Conservation (phyloP, 64 coral and sea anemone species). For the Cladopsammia gracilis region DNA sequence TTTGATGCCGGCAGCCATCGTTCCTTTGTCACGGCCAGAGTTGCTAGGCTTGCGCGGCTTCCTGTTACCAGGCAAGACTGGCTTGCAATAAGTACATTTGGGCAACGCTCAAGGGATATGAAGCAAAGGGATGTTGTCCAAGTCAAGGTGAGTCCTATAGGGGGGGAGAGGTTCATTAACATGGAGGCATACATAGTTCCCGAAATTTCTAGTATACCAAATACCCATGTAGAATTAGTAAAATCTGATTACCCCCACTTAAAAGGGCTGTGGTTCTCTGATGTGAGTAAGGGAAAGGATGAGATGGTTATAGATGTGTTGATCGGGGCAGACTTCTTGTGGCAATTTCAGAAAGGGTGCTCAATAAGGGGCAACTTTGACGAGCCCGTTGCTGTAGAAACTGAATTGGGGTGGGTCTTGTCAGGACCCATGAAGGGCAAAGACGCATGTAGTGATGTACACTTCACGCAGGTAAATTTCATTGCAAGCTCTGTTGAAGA, state of each 20-base stretch:
- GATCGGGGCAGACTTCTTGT: slow-evolving; percentile 45
- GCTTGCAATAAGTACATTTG: slow-evolving; percentile 48
- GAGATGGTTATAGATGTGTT: slow-evolving; percentile 27
- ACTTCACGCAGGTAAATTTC: no score
- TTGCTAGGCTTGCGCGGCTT: background rate
- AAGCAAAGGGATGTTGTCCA: background rate
- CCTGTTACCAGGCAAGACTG: background rate
- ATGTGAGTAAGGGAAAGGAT: background rate
- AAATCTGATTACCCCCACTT: slow-evolving; percentile 31
- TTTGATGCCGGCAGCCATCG: slow-evolving; percentile 55
- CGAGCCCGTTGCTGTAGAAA: slow-evolving; percentile 47
- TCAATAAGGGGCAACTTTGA: slow-evolving; percentile 7
- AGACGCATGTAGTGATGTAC: no score
- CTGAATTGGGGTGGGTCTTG: slow-evolving; percentile 51
- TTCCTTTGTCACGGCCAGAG: slow-evolving; percentile 30
- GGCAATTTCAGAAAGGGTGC: slow-evolving; percentile 9
- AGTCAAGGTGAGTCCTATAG: background rate
- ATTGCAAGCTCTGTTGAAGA: no score
- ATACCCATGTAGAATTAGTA: background rate
- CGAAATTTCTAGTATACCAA: slow-evolving; percentile 1
- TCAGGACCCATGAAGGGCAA: no score
- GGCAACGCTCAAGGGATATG: background rate
- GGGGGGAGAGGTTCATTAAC: background rate
- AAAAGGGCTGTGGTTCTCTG: slow-evolving; percentile 10
- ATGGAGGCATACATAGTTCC: slow-evolving; percentile 54